Base-by-base conservation (phyloP, 2,888 invertebrate species). In the Xiphydria camelus region DNA sequence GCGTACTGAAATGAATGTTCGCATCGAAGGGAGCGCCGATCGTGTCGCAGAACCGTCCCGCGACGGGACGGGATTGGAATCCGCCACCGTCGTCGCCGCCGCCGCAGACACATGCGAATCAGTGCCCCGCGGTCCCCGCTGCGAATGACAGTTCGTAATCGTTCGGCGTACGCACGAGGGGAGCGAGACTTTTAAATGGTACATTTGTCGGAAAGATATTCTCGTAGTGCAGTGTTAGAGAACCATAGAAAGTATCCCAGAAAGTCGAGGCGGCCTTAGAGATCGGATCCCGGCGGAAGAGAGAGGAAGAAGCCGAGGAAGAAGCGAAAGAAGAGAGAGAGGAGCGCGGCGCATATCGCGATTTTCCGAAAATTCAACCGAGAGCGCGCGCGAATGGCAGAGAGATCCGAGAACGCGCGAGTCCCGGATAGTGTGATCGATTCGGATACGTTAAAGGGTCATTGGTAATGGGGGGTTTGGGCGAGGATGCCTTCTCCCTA, bases 401-500 rank as follows among this genome's bases (percentile, higher is more conserved):
- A 61, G 49, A 55, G 42, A 52, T 51, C 57, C 56, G 60, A 53
- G 59, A 50, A 55, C 47, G 56, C 57, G 61, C 61, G 51, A 60
- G 59, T 62, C 58, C 57, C 59, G 53, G 59, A 45, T 58, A 60
- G 56, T 57, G 59, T 61, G 61, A 62, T 66, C 59, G 60, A 63
- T 62, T 59, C 58, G 56, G 57, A 63, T 58, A 58, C 55, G 57
- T 56, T 58, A 57, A 51, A 59, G 63, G 70, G 57, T 59, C 61
- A 54, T 60, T 73, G 74, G 74, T 74, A 72, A 75, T 74, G 75
- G 72, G 73, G 70, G 70, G 64, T 67, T 70, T 71, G 63, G 73
- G 69, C 71, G 72, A 75, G 69, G 68, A 74, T 73, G 74, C 73
- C 71, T 74, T 72, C 64, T 73, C 70, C 68, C 67, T 66, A 67